Base-by-base conservation (phyloP, 2,113 vertebrate genomes). In the Dromas ardeola region DNA sequence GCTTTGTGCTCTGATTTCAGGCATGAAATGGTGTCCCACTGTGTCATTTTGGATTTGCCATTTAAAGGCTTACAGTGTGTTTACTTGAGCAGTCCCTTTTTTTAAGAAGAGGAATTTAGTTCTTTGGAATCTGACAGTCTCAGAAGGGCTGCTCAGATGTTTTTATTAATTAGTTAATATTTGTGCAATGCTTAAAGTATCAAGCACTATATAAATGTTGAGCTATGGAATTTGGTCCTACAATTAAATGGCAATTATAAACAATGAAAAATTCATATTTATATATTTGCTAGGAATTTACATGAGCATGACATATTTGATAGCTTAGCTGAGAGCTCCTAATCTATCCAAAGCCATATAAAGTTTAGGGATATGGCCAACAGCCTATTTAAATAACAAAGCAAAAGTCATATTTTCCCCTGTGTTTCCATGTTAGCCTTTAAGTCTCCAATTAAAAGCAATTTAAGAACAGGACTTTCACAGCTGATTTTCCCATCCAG, bases 151-250 rank as follows among this genome's bases (percentile, higher is more conserved):
- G 36, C 88, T 95, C 92, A 96, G 95, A 97, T 73, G 88, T 88
- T 96, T 96, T 93, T 94, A 95, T 96, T 95, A 93, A 97, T 97
- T 95, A 96, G 90, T 78, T 97, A 90, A 83, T 96, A 95, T 97
- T 97, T 97, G 93, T 86, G 38, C 43, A 94, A 83, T 83, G 85
- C 93, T 96, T 96, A 96, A 95, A 90, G 92, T 96, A 96, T 96
- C 92, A 95, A 81, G 82, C 0, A 0, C 50, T 92, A 81, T 84
- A 90, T 92, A 96, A 97, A 96, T 94, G 94, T 96, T 96, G 95
- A 96, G 95, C 76, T 92, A 81, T 43, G 69, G 76, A 96, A 96
- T 93, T 90, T 83, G 71, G 42, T 74, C 76, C 20, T 71, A 63
- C 82, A 96, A 94, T 94, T 88, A 95, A 94, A 83, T 43, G n/a